Percentiles rank a stretch among this genome's conserved stretches.
Evolutionary conservation across 2,797 vertebrate species (phyloP).

Genomic region (Onychomys leucogaster): DNA sequence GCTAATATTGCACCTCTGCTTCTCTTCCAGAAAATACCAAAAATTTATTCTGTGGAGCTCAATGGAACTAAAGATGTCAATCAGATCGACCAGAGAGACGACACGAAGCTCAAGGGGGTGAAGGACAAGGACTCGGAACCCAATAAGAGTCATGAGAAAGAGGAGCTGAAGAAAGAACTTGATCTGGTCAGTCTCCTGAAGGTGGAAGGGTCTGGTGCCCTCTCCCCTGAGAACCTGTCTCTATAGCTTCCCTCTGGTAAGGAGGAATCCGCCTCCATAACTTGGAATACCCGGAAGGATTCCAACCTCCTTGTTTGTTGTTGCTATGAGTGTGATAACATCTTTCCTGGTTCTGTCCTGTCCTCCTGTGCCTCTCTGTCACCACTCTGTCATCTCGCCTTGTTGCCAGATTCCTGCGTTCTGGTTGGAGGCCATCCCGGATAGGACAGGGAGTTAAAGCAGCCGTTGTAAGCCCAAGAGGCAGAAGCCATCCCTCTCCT

Average conservation of each 20-base stretch:
- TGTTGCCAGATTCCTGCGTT: neutral
- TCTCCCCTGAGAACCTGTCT: neutral
- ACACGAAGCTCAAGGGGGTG: conserved; percentile 78
- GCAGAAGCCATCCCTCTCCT: neutral
- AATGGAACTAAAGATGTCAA: conserved; percentile 82
- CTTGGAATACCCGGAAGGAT: neutral
- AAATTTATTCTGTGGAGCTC: conserved; percentile 88
- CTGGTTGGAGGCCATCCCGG: neutral
- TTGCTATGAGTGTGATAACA: conserved; percentile 4
- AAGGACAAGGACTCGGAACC: conserved; percentile 79
- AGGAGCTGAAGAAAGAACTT: conserved; percentile 88
- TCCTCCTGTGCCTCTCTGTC: neutral
- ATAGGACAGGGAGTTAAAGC: neutral
- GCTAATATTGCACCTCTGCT: neutral
- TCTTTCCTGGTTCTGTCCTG: neutral
- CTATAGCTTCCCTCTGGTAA: neutral
- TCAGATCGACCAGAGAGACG: conserved; percentile 63
- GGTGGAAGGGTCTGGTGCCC: neutral
- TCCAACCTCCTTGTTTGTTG: neutral
- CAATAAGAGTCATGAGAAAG: conserved; percentile 85
- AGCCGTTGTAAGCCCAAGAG: neutral
- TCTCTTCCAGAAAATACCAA: conserved; percentile 83
- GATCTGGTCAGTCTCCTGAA: conserved; percentile 87
- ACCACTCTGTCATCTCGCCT: neutral
- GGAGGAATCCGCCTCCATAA: neutral